These are phyloP conservation scores for Tamandua tetradactyla DNA, from an alignment of 2,797 vertebrate species.

Conservation along the genomic window DNA sequence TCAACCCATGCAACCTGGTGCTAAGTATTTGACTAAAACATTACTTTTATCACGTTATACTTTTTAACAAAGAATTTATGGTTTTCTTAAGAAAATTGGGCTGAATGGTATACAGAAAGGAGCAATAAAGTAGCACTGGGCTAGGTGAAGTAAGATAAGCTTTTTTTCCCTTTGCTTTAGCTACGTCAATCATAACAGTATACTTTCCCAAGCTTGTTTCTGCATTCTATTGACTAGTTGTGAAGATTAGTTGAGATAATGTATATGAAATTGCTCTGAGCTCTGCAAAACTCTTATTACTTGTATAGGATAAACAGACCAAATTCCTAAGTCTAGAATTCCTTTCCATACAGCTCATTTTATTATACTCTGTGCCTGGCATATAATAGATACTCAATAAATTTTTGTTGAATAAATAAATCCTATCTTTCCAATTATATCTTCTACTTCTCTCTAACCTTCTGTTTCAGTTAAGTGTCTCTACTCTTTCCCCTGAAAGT, in stretches of 20 bases:
- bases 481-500: neutral
- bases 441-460: constrained; percentile 29
- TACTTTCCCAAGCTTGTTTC: neutral
- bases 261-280: neutral
- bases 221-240: neutral
- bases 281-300: neutral
- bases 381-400: constrained; percentile 18
- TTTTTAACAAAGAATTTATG: neutral
- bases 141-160: neutral
- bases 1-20: neutral
- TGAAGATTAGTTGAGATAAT: constrained; percentile 30
- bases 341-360: constrained; percentile 29
- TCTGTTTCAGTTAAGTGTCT: neutral
- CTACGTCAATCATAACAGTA: neutral
- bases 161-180: neutral
- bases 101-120: neutral
- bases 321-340: constrained; percentile 35
- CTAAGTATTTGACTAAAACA: neutral
- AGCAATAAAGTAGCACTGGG: neutral
- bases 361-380: neutral
- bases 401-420: constrained; percentile 14
- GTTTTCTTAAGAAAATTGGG: constrained; percentile 34
- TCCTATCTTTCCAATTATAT: constrained; percentile 21
- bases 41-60: neutral
- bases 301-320: constrained; percentile 10